phyloP scores from a whole-genome alignment of 2,797 vertebrate genomes.

The Potorous gilbertii region DNA sequence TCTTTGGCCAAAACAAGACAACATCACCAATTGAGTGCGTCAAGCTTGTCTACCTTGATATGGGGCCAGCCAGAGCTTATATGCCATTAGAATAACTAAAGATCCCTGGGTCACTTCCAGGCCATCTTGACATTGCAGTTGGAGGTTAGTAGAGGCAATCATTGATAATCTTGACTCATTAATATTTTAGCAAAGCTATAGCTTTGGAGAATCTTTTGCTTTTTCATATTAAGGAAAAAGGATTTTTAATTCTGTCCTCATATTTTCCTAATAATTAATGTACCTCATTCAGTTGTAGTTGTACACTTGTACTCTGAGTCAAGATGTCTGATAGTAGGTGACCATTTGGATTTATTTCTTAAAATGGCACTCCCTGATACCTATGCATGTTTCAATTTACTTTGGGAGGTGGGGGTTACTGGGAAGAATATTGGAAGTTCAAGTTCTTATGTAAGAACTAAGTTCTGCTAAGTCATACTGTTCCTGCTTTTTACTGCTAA shows the following conservation, averaged over 20 bases:
- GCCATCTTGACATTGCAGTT: background rate
- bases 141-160: background rate
- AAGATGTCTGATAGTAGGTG: background rate
- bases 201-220: background rate
- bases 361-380: too few relatives aligned
- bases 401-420: background rate
- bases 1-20: background rate
- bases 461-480: background rate
- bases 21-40: background rate
- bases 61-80: background rate
- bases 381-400: background rate
- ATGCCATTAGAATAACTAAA: background rate
- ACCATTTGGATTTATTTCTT: constrained; percentile 34
- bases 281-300: background rate
- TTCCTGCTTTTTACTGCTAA: background rate
- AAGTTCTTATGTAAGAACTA: constrained; percentile 19
- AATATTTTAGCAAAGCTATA: background rate
- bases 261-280: constrained; percentile 26
- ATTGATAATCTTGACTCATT: background rate
- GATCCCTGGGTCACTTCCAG: background rate
- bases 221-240: background rate
- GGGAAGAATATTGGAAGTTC: background rate
- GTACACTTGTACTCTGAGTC: background rate
- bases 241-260: background rate
- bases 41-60: background rate